These are phyloP conservation scores for Clarias macrocephalus DNA, from an alignment of 2,113 vertebrate species.

Conservation along the genomic window DNA sequence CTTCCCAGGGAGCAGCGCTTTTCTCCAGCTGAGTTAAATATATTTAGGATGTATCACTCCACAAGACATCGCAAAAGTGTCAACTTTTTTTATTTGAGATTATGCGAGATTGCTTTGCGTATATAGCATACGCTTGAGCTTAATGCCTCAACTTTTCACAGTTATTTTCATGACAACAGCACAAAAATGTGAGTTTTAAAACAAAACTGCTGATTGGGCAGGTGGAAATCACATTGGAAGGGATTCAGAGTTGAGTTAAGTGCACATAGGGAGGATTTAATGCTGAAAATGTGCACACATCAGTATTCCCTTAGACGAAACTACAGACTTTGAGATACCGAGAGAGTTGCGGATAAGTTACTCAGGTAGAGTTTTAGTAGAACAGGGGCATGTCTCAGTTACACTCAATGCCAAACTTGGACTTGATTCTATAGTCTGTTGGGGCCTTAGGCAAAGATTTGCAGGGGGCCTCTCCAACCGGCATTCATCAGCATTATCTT, in stretches of 20 bases:
- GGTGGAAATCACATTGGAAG: background rate
- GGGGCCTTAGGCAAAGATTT: too few species aligned
- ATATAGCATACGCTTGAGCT: background rate
- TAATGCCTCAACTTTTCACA: background rate
- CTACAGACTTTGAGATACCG: background rate
- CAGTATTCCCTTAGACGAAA: background rate
- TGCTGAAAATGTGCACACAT: background rate
- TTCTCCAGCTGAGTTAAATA: conserved; percentile 4
- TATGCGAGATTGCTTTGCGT: background rate
- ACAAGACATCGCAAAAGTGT: background rate
- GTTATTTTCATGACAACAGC: background rate
- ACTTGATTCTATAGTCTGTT: background rate
- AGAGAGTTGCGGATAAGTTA: background rate
- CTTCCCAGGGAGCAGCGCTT: background rate
- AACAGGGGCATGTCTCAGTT: background rate
- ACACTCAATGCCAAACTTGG: background rate
- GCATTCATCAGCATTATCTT: too few species aligned
- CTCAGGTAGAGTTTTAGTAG: background rate
- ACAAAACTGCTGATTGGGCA: conserved; percentile 3
- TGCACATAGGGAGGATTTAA: conserved; percentile 6
- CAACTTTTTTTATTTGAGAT: background rate
- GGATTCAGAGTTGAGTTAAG: background rate
- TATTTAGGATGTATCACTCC: background rate
- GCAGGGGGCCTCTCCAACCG: too few species aligned
- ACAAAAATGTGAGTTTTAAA: conserved; percentile 2